Base-by-base conservation (phyloP, 37 sponge, comb jelly and placozoan species). In the Aplysina aerophoba region DNA sequence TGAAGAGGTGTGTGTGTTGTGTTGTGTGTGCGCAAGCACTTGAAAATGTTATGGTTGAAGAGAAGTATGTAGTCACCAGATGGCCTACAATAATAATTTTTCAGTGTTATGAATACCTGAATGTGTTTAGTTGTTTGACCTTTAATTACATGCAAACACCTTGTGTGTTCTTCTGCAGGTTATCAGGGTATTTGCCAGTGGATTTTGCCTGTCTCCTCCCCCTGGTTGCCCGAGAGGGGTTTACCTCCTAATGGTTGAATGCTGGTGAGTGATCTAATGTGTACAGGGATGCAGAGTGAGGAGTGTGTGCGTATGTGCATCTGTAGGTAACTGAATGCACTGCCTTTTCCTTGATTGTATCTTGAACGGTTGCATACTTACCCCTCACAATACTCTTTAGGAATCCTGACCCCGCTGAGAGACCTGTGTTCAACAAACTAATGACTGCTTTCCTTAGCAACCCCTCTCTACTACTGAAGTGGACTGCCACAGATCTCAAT, bases 171-270 rank as follows among this genome's bases (percentile, higher is more conserved):
- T 4, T 62, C 2, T 25, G 4, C 34, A 69, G 71, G 71, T 69
- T 30, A 27, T 69, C 35, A 69, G 6, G 6, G 34, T 69, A 3
- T 30, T 69, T 17, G 17, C 2, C 6, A 69, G 35, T 31, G 71
- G 71, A 34, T 69, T 34, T 35, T 69, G 71, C 71, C 71, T 30
- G 71, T 12, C 71, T 17, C 71, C 71, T 34, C 71, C 71, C 27
- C 28, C 71, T 34, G 34, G 34, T 1, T 69, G 71, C 34, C 71
- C 71, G 6, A n/a, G 71, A 69, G 71, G 34, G 19, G 34, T 69
- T 34, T 69, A 69, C 34, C 35, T 16, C 19, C 33, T 31, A 69
- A 69, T 69, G 71, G 71, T 69, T n/a, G 71, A 69, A 69, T 69
- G 71, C 34, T 69, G 71, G 71, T 69, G 71, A 69, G 71, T 27